Conservation (phyloP, 2,797 vertebrate genomes). For the Sebastes glaucus region DNA sequence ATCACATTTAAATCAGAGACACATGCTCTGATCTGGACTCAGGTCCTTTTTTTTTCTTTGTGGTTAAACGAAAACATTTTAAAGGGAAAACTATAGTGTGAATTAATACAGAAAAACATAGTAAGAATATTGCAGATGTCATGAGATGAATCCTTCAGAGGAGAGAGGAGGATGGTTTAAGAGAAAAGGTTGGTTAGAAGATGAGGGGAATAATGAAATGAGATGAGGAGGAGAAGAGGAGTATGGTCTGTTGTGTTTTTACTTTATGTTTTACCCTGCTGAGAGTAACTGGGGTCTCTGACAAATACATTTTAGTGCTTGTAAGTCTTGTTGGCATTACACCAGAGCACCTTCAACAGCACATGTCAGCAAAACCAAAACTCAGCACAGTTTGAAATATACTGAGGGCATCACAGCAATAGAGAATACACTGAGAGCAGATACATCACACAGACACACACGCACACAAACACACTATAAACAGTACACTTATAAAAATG, state of each 20-base stretch:
- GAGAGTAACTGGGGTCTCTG: background rate
- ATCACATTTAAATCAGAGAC: constrained; percentile 3
- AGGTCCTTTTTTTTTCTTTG: background rate
- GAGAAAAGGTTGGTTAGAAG: background rate
- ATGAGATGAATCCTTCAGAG: background rate
- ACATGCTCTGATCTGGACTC: constrained; percentile 10
- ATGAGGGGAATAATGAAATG: background rate
- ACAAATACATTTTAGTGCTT: background rate
- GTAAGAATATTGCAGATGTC: background rate
- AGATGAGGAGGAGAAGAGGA: background rate
- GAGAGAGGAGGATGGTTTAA: background rate
- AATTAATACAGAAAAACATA: background rate
- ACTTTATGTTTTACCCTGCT: background rate
- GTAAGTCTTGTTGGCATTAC: background rate
- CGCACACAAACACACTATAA: background rate
- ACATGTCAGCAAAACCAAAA: background rate
- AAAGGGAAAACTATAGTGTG: background rate
- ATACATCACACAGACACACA: background rate
- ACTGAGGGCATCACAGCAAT: background rate
- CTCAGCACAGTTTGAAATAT: background rate
- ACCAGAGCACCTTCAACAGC: background rate
- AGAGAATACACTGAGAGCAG: background rate
- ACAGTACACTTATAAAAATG: too few species aligned
- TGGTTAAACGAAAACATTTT: background rate
- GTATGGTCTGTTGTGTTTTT: background rate